These are phyloP conservation scores for Mya arenaria DNA, from an alignment of 1,140 invertebrate species.

Conservation along the genomic window DNA sequence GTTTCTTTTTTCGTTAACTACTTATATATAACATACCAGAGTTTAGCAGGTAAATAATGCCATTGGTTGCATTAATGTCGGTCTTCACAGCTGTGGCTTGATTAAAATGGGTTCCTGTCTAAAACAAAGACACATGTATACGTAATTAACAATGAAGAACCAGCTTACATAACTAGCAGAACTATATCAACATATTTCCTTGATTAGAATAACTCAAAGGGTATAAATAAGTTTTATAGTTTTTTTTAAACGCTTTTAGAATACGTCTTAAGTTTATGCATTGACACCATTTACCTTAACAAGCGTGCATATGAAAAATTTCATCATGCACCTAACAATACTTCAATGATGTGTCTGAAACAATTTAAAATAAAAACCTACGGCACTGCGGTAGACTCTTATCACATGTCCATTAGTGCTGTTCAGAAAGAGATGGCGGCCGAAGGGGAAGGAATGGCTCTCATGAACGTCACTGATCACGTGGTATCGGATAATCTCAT, in stretches of 20 bases:
- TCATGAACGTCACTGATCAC: slow-evolving; percentile 81
- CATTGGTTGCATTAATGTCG: slow-evolving; percentile 63
- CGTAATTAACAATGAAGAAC: too few relatives aligned
- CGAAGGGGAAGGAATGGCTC: slow-evolving; percentile 60
- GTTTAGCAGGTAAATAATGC: slow-evolving; percentile 65
- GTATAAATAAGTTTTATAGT: too few relatives aligned
- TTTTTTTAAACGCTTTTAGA: too few relatives aligned
- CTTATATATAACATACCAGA: slow-evolving; percentile 56
- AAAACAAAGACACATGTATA: slow-evolving; percentile 13
- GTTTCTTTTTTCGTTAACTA: not conserved
- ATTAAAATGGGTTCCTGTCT: slow-evolving; percentile 64
- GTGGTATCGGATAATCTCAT: slow-evolving; percentile 89
- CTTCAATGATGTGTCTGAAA: too few relatives aligned
- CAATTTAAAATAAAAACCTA: not conserved
- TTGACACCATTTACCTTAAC: too few relatives aligned
- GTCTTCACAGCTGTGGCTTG: slow-evolving; percentile 64
- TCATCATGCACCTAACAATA: too few relatives aligned
- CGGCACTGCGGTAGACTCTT: slow-evolving; percentile 57
- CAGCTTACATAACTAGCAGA: too few relatives aligned
- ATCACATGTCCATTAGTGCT: slow-evolving; percentile 70
- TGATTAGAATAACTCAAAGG: too few relatives aligned
- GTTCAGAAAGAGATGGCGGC: slow-evolving; percentile 52
- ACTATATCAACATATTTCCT: too few relatives aligned
- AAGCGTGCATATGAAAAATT: too few relatives aligned
- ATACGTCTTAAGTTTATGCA: too few relatives aligned